Base-by-base conservation (phyloP, 2,888 invertebrate genomes). In the Dyspetes luteomarginatus region DNA sequence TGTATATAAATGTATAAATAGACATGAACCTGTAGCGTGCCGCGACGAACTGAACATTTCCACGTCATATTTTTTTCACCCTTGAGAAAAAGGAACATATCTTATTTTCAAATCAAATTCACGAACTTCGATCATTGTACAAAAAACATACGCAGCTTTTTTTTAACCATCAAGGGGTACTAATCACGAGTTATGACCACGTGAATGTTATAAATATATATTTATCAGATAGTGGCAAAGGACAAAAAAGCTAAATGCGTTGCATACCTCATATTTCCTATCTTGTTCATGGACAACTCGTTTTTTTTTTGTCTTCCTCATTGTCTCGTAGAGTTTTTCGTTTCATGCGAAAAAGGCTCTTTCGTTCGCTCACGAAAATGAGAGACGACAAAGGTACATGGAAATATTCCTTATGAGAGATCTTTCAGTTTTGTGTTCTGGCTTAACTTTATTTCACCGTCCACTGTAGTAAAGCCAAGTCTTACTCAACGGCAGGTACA, bases 41-140 rank as follows among this genome's bases (percentile, higher is more conserved):
- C 26, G 50, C 56, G 43, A 52, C 55, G 64, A 60, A 30, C 58
- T 56, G 22, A 67, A 79, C 41, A 74, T 78, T 65, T 64, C 55
- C 22, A 41, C 60, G 19, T 0, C 36, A 64, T 43, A 75, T 76
- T 50, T 52, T 17, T 60, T 56, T 9, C 24, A 26, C 30, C 9
- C 45, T 9, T 24, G 30, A 36, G n/a, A 26, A 58, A 41, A 45
- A 26, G 7, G 7, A 15, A 17, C 24, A 62, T 41, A 26, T 62
- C 41, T n/a, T 26, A 24, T 26, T 19, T 41, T 55, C 26, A 26
- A 3, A 28, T 36, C 17, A 9, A 24, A 17, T 24, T 24, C 1
- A 17, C 41, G 22, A 1, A 17, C 22, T 22, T 12, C 28, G 12
- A 36, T 58, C 4, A n/a, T 4, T 36, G 5, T 36, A 5, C 12